Evolutionary conservation across 2,888 invertebrate species (phyloP).

Genomic region (Argyra leucocephala): DNA sequence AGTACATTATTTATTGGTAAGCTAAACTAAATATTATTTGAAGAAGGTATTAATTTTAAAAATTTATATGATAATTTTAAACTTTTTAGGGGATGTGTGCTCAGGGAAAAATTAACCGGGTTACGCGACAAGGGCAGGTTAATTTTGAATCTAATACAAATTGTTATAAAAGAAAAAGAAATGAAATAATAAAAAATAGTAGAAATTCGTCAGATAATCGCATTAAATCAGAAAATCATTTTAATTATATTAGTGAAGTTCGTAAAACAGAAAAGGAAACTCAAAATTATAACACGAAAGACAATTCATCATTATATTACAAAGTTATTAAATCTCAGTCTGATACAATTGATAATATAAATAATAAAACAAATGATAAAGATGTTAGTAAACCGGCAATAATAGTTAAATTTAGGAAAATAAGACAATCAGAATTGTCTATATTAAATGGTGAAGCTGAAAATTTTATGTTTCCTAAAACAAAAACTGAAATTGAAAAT

Average conservation of each 20-base stretch:
- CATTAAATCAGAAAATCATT: neutral
- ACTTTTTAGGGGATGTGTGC: neutral
- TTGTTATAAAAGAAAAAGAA: neutral
- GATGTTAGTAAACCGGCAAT: constrained; percentile 40
- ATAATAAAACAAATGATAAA: constrained; percentile 12
- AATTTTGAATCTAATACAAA: neutral
- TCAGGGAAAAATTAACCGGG: neutral
- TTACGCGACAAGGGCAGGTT: neutral
- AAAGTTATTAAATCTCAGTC: neutral
- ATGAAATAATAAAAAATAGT: neutral
- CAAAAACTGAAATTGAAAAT: neutral
- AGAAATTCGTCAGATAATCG: neutral
- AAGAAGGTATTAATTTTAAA: no score
- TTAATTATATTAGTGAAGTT: neutral
- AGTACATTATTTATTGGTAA: no score
- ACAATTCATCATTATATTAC: neutral
- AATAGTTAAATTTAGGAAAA: constrained; percentile 66
- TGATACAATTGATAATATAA: neutral
- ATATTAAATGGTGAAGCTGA: constrained; percentile 76
- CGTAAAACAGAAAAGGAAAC: neutral
- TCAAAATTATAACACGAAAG: neutral
- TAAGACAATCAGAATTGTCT: constrained; percentile 62
- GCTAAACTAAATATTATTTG: no score
- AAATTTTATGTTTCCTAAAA: constrained; percentile 74
- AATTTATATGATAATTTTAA: neutral